Conservation (phyloP, 2,888 invertebrate species). For the Ethmia dodecea region DNA sequence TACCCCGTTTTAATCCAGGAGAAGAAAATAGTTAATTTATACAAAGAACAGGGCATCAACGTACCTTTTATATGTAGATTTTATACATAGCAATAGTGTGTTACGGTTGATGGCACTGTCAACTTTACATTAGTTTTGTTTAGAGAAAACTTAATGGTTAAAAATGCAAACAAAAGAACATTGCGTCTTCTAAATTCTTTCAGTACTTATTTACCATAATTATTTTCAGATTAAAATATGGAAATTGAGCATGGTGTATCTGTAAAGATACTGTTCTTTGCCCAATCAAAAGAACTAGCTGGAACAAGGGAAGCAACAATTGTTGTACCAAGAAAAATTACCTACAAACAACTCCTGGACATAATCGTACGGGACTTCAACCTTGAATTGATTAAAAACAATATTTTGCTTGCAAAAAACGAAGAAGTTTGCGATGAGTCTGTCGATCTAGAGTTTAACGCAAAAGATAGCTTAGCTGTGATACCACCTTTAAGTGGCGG, state of each 20-base stretch:
- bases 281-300: slow-evolving; percentile 90
- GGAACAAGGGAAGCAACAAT: slow-evolving; percentile 79
- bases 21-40: no score
- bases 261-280: slow-evolving; percentile 91
- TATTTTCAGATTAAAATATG: no score
- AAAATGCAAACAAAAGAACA: no score
- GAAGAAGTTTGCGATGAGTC: slow-evolving; percentile 83
- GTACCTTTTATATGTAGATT: no score
- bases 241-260: slow-evolving; percentile 65
- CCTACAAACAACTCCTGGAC: slow-evolving; percentile 78
- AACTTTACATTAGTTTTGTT: no score
- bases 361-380: slow-evolving; percentile 79
- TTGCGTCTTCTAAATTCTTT: no score
- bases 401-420: slow-evolving; percentile 89
- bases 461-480: slow-evolving; percentile 90
- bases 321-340: slow-evolving; percentile 65
- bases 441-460: slow-evolving; percentile 73
- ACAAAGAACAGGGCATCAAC: no score
- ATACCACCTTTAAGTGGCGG: slow-evolving; percentile 98
- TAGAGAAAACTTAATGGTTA: no score
- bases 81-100: no score
- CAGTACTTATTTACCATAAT: no score
- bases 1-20: no score
- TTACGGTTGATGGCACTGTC: no score
- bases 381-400: slow-evolving; percentile 81